Conservation (phyloP, 2,797 vertebrate species). For the Siniperca scherzeri region DNA sequence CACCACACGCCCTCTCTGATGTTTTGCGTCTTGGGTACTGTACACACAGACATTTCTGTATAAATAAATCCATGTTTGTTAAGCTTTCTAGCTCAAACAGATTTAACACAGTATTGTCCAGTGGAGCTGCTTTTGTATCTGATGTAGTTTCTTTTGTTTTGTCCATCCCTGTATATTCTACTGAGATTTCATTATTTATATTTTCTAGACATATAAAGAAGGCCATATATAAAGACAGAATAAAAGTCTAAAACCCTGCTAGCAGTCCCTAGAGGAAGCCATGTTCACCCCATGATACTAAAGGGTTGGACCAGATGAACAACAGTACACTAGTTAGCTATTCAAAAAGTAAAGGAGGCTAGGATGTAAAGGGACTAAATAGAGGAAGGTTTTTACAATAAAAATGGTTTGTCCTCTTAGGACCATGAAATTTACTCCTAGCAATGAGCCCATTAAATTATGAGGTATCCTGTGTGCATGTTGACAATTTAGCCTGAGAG, state of each 20-base stretch:
- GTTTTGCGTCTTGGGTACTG: conserved; percentile 54
- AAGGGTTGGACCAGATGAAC: not conserved
- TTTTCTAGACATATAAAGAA: not conserved
- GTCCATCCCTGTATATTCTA: not conserved
- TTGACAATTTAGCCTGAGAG: not conserved
- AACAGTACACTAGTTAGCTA: not conserved
- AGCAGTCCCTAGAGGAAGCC: not conserved
- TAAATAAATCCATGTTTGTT: conserved; percentile 71
- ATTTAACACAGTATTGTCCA: conserved; percentile 29
- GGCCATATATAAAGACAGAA: not conserved
- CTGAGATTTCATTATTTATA: conserved; percentile 10
- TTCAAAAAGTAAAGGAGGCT: not conserved
- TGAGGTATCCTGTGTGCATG: not conserved
- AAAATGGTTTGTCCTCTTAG: not conserved
- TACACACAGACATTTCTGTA: conserved; percentile 66
- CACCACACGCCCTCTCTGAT: conserved; percentile 55
- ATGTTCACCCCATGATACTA: not conserved
- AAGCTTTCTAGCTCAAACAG: conserved; percentile 33
- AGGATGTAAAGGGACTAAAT: not conserved
- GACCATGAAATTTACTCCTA: not conserved
- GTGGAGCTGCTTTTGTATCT: not conserved
- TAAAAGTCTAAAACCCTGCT: not conserved
- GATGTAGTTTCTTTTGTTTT: conserved; percentile 13
- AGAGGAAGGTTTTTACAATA: not conserved
- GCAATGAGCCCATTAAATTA: not conserved